Evolutionary conservation across 1,140 invertebrate genomes (phyloP), one percentile per base, ranked within the genome.

Genomic region (Hylyphantes graminicola): DNA sequence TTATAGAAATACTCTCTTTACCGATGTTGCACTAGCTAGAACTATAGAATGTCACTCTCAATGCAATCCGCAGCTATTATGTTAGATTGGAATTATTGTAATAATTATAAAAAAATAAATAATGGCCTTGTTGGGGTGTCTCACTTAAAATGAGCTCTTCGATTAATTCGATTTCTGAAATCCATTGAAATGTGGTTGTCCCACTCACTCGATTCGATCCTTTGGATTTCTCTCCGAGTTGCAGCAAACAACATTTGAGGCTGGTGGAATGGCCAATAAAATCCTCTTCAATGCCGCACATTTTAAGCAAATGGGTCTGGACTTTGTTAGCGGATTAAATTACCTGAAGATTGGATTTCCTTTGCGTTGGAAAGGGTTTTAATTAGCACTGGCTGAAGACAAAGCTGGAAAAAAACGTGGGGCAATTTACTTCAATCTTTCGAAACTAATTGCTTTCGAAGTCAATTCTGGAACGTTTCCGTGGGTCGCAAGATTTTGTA

Each of bases 391-490:
- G 61, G 64, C 61, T 76, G 59, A 57, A 57, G 59, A 63, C 59
- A 50, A 76, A 63, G 51, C 48, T 57, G 57, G 15, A 13, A 57
- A 11, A 17, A 57, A 74, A 74, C 35, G 57, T 57, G 51, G 53
- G 21, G 63, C 61, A 57, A 76, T 63, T 76, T 64, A 63, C 48
- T 76, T 76, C 74, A 61, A 57, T 57, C 64, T 61, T 76, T 57
- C 48, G 59, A 63, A 75, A 76, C 57, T 76, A 76, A 76, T 76
- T 76, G 74, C 57, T 76, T 76, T 76, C 35, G 74, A 76, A 76
- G 74, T 57, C 74, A 76, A 76, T 76, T 76, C 63, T 61, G 74
- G 64, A 76, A 76, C 74, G 50, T 53, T 76, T 76, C 74, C 35
- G 61, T 61, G 55, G 64, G 64, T 76, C 64, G 61, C 74, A 64